Percentiles rank a stretch among this genome's conserved stretches.
phyloP scores from a whole-genome alignment of 2,888 invertebrate species.

The Catonia carolina region DNA sequence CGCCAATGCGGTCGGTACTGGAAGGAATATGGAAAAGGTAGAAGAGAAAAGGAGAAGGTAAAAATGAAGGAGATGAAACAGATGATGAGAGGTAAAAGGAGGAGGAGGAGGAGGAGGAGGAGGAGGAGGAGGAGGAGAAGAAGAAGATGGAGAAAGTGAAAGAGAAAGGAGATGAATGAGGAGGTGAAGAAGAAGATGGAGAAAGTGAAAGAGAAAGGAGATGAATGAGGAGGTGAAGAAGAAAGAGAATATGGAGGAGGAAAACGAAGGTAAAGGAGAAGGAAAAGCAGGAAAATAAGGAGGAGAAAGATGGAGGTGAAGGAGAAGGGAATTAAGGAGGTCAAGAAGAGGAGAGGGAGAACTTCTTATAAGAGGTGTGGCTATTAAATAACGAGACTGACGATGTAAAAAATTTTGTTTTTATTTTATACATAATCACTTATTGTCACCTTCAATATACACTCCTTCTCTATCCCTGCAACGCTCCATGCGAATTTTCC shows the following conservation, averaged over 20 bases:
- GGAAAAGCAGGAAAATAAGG: slow-evolving; percentile 25
- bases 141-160: not conserved
- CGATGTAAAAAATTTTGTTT: too few species aligned
- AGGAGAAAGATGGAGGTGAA: slow-evolving; percentile 27
- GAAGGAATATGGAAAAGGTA: not conserved
- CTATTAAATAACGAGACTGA: too few species aligned
- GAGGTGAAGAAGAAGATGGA: slow-evolving; percentile 12
- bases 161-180: not conserved
- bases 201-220: slow-evolving; percentile 3
- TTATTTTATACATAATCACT: too few species aligned
- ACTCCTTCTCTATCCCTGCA: too few species aligned
- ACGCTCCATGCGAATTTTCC: too few species aligned
- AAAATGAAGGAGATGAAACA: slow-evolving; percentile 3
- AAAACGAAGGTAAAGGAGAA: slow-evolving; percentile 6
- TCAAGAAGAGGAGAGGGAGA: not conserved
- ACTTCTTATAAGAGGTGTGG: too few species aligned
- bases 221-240: not conserved
- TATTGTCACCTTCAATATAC: too few species aligned
- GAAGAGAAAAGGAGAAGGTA: slow-evolving; percentile 1
- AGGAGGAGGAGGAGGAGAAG: not conserved
- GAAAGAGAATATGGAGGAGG: not conserved
- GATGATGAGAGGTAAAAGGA: not conserved
- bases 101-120: not conserved
- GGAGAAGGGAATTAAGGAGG: not conserved
- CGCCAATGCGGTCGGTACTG: too few species aligned